Evolutionary conservation across 2,888 invertebrate genomes (phyloP), one percentile per base, ranked within the genome.

Genomic region (Minunthozetes semirufus): DNA sequence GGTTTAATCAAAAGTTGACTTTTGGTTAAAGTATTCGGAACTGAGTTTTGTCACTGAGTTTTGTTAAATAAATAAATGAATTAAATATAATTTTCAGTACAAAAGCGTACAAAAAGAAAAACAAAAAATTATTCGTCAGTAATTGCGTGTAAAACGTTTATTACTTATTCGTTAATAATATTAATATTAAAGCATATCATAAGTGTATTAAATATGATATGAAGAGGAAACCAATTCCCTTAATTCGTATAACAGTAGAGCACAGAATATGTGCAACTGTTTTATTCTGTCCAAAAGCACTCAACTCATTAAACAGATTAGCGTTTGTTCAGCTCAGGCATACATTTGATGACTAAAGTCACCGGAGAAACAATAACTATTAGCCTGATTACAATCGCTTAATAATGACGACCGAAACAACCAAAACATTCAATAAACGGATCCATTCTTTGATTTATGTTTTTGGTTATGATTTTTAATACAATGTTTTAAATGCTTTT

Each of bases 291-390:
- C 25, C 59, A 25, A 59, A 59, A 19, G 59, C 59, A 15, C 27
- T 27, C 50, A 38, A 68, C 68, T 68, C 68, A 68, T 68, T 68
- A 68, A 68, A 68, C 38, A 42, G 42, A 68, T 68, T 29, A 29
- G 22, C 22, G 15, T 19, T 42, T 68, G 33, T 68, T 19, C 19
- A 22, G 42, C 42, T 15, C 27, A 29, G 11, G 9, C 42, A 42
- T 42, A 38, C n/a, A n/a, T 63, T 63, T 68, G 68, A 68, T 68
- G 68, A 68, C 42, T 33, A 68, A 68, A 68, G 68, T 68, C 68
- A 68, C 68, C 38, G 19, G 68, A 68, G 68, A 22, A 19, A 68
- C 33, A 68, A 68, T 68, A 68, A 68, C 68, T 68, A 68, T 68
- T 68, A 68, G 42, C 42, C 38, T 68, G 38, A 68, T 68, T 68